Conservation (phyloP, 2,113 vertebrate genomes). For the Scomber colias region DNA sequence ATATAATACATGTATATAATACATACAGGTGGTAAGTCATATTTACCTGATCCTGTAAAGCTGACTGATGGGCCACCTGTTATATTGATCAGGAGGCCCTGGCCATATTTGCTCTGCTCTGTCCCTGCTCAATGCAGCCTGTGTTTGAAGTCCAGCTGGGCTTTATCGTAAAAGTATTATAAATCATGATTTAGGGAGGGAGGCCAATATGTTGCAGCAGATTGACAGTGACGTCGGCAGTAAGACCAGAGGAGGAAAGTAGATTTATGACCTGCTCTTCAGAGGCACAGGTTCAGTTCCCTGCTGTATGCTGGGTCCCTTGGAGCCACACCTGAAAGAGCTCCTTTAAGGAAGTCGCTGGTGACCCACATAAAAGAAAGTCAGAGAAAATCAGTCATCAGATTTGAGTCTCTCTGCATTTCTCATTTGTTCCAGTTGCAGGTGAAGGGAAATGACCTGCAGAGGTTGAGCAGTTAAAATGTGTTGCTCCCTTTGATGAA, state of each 20-base stretch:
- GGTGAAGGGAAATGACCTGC: constrained; percentile 51
- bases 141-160: constrained; percentile 72
- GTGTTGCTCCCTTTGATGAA: constrained; percentile 14
- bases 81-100: constrained; percentile 62
- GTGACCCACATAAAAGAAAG: constrained; percentile 60
- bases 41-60: constrained; percentile 60
- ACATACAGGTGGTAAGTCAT: constrained; percentile 4
- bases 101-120: constrained; percentile 54
- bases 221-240: constrained; percentile 66
- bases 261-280: constrained; percentile 68
- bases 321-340: constrained; percentile 56
- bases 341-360: constrained; percentile 46
- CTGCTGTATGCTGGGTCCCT: constrained; percentile 13
- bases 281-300: constrained; percentile 41
- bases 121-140: neutral
- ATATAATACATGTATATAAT: constrained; percentile 10
- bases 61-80: constrained; percentile 74
- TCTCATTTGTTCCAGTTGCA: constrained; percentile 54
- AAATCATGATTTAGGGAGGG: constrained; percentile 68
- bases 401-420: constrained; percentile 49
- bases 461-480: constrained; percentile 19
- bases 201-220: constrained; percentile 70
- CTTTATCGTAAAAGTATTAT: constrained; percentile 69
- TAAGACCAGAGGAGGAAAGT: constrained; percentile 22
- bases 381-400: constrained; percentile 33